Conservation (phyloP, 2,113 vertebrate genomes). For the Leiothrix lutea region DNA sequence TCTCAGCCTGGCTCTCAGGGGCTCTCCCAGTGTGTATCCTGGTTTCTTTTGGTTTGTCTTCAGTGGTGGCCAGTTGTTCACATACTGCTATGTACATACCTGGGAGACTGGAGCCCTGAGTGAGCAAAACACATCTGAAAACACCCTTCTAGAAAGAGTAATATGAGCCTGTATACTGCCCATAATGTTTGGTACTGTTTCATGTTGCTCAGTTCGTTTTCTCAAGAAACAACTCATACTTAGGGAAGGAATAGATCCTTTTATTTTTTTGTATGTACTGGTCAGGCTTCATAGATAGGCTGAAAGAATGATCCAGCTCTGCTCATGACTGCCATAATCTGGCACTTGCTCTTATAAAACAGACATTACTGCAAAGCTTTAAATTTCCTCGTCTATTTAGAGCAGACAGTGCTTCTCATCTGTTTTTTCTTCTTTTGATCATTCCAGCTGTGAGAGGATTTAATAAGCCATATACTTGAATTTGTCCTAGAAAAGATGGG, state of each 20-base stretch:
- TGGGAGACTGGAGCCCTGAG: background rate
- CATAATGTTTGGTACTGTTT: background rate
- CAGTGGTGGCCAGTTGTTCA: background rate
- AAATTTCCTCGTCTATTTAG: background rate
- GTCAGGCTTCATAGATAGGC: background rate
- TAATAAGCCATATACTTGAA: background rate
- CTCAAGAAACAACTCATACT: background rate
- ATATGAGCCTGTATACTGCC: fast-evolving
- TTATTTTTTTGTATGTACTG: fast-evolving
- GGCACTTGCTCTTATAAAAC: background rate
- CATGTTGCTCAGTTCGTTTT: fast-evolving
- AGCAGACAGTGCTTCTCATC: background rate
- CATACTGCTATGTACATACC: fast-evolving
- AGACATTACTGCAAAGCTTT: background rate
- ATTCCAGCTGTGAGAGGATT: background rate
- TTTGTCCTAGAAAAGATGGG: background rate
- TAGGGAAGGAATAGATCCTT: background rate
- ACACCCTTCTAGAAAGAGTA: fast-evolving
- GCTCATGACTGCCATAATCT: background rate
- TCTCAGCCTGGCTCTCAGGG: background rate
- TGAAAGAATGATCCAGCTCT: background rate
- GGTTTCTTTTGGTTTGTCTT: background rate
- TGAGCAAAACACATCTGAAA: background rate
- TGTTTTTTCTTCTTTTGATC: background rate
- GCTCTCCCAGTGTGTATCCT: background rate